Base-by-base conservation (phyloP, 2,797 vertebrate species). In the Phoxinus dragarum region DNA sequence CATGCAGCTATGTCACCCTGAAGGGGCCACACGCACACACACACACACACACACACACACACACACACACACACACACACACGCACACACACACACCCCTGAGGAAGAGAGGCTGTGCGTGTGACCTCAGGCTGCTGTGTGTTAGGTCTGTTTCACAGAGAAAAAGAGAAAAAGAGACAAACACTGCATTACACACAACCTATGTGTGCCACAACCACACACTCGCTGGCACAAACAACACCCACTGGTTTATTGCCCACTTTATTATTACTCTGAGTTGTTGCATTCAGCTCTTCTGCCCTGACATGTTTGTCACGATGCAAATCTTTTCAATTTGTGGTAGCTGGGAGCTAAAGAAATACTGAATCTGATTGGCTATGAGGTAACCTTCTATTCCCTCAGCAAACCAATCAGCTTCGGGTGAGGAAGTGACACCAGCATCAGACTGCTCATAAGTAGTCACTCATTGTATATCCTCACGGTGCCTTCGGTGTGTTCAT, bases 81-180 rank as follows among this genome's bases (percentile, higher is more conserved):
- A 74, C 56, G 74, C 36, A 56, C 21, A 36, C 68, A 59, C 69
- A 47, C 56, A 66, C 71, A 40, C 31, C 19, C 79, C 21, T 81
- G 4, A 81, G 47, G 79, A 31, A 66, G 23, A 84, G 75, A 80
- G 88, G 38, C 86, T 67, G 59, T 66, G n/a, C 9, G 1, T 90
- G 93, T 93, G 91, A 91, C 90, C 92, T 84, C 74, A 75, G 34
- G 89, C 87, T 79, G 61, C 82, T 77, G 64, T 73, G 86, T 87
- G 86, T 77, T 73, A 84, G 88, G 84, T 47, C 74, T 8, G 23
- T 89, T 92, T 93, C 92, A 91, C 87, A 92, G 77, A 87, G 87
- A 85, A 68, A 23, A 75, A 92, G 77, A 87, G 87, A 85, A 68
- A 23, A 75, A 86, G 84, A 85, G 86, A 92, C 61, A 66, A 80